phyloP scores from a whole-genome alignment of 2,888 invertebrate species.

The Drosophila merina region DNA sequence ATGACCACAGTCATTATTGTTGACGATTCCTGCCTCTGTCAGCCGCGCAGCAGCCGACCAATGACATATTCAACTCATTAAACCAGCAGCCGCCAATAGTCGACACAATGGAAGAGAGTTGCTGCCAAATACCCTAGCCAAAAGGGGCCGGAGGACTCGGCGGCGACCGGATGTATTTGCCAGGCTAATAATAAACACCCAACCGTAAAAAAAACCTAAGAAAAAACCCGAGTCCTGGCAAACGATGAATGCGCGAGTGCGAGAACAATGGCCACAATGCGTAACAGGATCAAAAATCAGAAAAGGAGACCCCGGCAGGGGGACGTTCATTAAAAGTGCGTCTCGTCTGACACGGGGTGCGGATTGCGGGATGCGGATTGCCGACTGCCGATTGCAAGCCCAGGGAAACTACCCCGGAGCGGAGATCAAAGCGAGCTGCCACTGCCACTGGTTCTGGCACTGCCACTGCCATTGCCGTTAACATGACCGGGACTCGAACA shows the following conservation, averaged over 20 bases:
- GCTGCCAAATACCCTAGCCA: conserved; percentile 12
- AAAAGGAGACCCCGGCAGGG: conserved; percentile 49
- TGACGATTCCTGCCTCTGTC: conserved; percentile 46
- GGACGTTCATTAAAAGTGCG: conserved; percentile 71
- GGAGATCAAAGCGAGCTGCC: conserved; percentile 73
- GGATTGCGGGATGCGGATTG: conserved; percentile 14
- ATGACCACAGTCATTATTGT: conserved; percentile 49
- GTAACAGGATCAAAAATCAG: conserved; percentile 74
- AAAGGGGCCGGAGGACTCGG: conserved; percentile 50
- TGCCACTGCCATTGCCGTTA: conserved; percentile 67
- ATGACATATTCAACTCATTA: conserved; percentile 80
- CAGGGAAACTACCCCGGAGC: conserved; percentile 55
- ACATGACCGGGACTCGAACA: conserved; percentile 27
- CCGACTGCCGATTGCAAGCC: not conserved
- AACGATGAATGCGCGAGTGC: conserved; percentile 63
- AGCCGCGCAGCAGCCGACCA: conserved; percentile 26
- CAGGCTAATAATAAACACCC: conserved; percentile 76
- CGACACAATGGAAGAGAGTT: conserved; percentile 47
- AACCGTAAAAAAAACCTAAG: conserved; percentile 33
- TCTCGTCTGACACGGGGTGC: conserved; percentile 45
- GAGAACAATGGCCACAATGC: conserved; percentile 77
- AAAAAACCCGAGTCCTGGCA: conserved; percentile 50
- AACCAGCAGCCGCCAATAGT: conserved; percentile 58
- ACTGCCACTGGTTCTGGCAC: conserved; percentile 68
- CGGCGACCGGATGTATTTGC: conserved; percentile 68